These are phyloP conservation scores for Clinocottus analis DNA, from an alignment of 2,113 vertebrate species.

Conservation along the genomic window DNA sequence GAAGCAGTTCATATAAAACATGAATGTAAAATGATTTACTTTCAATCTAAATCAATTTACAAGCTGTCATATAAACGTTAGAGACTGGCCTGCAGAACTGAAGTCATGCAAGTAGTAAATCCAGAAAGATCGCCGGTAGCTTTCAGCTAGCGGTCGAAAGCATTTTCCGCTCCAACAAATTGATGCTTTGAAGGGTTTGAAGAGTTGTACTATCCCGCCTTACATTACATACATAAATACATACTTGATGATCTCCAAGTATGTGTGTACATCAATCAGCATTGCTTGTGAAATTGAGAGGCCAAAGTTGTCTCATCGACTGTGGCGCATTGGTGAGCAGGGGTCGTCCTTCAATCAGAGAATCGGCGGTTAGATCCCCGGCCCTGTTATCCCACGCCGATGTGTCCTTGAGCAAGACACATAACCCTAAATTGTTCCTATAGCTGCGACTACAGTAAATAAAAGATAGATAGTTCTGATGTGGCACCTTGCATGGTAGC, in stretches of 20 bases:
- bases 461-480: no score
- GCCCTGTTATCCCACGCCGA: no score
- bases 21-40: constrained; percentile 13
- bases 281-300: neutral
- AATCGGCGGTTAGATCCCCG: no score
- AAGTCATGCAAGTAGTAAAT: constrained; percentile 1
- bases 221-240: neutral
- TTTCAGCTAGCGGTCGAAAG: neutral
- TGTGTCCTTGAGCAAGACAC: no score
- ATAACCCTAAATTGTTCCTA: no score
- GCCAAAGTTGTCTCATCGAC: neutral
- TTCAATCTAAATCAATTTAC: constrained; percentile 24
- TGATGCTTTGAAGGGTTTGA: neutral
- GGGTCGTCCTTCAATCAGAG: no score
- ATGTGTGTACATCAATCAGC: neutral
- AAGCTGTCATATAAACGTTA: neutral
- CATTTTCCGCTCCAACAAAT: neutral
- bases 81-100: neutral
- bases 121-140: neutral
- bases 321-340: no score
- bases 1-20: constrained; percentile 18
- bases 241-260: neutral
- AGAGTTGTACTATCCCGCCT: neutral
- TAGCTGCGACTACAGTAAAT: no score
- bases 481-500: no score